phyloP scores from a whole-genome alignment of 2,888 invertebrate species.

The Caenorhabditis angaria region DNA sequence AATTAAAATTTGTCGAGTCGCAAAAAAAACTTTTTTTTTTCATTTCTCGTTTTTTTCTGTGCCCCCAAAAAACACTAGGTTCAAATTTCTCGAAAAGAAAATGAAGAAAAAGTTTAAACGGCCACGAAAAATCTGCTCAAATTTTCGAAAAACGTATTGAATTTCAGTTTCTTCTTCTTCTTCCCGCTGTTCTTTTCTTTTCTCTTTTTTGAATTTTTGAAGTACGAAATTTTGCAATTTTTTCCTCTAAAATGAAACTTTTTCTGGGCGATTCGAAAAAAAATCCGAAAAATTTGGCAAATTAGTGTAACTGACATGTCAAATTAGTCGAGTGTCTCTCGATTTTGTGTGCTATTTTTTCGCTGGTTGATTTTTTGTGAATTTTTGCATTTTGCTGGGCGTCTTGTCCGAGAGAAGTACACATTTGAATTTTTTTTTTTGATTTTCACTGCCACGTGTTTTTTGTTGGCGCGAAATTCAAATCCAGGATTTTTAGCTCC shows the following conservation, averaged over 20 bases:
- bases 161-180: neutral
- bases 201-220: neutral
- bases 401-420: too few relatives aligned
- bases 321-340: slow-evolving; percentile 1
- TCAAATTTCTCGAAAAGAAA: neutral
- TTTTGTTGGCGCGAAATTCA: too few relatives aligned
- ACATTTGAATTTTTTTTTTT: too few relatives aligned
- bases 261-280: neutral
- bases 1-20: too few relatives aligned
- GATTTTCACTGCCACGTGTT: too few relatives aligned
- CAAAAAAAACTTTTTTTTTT: neutral
- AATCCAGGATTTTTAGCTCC: too few relatives aligned
- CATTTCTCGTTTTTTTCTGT: neutral
- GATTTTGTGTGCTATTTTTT: neutral
- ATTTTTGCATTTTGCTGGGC: too few relatives aligned
- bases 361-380: neutral
- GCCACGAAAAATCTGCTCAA: neutral
- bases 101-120: neutral
- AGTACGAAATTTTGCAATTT: neutral
- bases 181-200: neutral
- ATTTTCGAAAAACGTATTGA: neutral
- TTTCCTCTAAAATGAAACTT: neutral
- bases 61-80: neutral
- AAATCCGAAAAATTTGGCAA: slow-evolving; percentile 1
- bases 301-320: neutral